Base-by-base conservation (phyloP, 2,113 vertebrate genomes). In the Gobius niger region DNA sequence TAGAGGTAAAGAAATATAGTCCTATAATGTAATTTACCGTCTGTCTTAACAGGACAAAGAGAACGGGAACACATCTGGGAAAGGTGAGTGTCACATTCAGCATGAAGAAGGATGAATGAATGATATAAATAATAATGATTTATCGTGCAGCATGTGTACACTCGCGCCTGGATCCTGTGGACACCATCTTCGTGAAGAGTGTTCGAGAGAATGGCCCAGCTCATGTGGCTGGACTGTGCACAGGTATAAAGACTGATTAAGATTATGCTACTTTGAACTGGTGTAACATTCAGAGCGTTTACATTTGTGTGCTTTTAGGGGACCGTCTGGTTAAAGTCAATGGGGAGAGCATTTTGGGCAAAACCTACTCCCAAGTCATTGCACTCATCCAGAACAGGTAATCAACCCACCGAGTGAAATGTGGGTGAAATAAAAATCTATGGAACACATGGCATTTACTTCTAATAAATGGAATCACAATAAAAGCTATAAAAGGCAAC, bases 131-230 rank as follows among this genome's bases (percentile, higher is more conserved):
- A 11, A 3, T 44, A 42, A 60, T 63, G 2, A 11, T 47, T 44
- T 11, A 60, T 60, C 11, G 50, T 68, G 85, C 76, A 95, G 94
- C 81, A 54, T 65, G 65, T 68, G 82, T 80, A 44, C 76, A 47
- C 40, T 70, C 81, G 77, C 91, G 89, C 19, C 82, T 96, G 90
- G 96, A 99, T 90, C 96, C 97, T 59, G 94, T 99, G 95, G 97
- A 99, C 82, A 99, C 97, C 79, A 99, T 99, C 80, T 99, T 99
- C 56, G 97, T 99, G 70, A 99, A 99, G 91, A 96, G 89, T 47
- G 96, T 99, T 82, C 93, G 93, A 89, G 96, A 96, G 51, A 93
- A 91, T 0, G 94, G 97, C 44, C 96, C 97, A 0, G 97, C 97
- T 0, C 93, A 98, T 19, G 90, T 87, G 82, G 96, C 96, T 0